A percentile compares a stretch with the other conserved stretches of the same genome.
These are phyloP conservation scores for Galerucella pusilla DNA, from an alignment of 2,888 invertebrate species.

Conservation along the genomic window DNA sequence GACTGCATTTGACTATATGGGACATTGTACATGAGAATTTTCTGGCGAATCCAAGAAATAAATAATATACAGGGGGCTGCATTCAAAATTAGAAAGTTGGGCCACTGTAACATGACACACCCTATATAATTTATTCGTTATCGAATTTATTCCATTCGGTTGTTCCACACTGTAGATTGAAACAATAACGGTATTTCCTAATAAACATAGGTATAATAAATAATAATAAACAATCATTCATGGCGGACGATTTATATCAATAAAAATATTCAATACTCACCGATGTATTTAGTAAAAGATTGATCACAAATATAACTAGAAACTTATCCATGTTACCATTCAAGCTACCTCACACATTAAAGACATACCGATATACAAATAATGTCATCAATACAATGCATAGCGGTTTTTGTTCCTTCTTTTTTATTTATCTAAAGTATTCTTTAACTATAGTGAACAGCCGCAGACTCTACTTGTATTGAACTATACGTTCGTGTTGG, in stretches of 20 bases:
- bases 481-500: constrained; percentile 4
- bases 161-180: too few relatives aligned
- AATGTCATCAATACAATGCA: neutral
- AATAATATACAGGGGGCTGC: too few relatives aligned
- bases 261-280: neutral
- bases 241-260: neutral
- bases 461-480: constrained; percentile 5
- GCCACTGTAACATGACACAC: too few relatives aligned
- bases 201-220: neutral
- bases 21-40: too few relatives aligned
- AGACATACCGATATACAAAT: neutral
- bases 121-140: too few relatives aligned
- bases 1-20: too few relatives aligned
- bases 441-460: constrained; percentile 1
- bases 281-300: constrained; percentile 5
- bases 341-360: neutral
- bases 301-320: neutral
- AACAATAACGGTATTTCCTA: neutral
- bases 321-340: constrained; percentile 1
- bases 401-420: neutral
- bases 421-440: neutral
- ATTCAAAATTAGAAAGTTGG: too few relatives aligned
- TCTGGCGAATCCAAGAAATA: too few relatives aligned
- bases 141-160: too few relatives aligned
- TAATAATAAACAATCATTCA: neutral